Percentiles rank a stretch among this genome's conserved stretches.
Conservation (phyloP, 2,113 vertebrate genomes). For the Butorides virescens region DNA sequence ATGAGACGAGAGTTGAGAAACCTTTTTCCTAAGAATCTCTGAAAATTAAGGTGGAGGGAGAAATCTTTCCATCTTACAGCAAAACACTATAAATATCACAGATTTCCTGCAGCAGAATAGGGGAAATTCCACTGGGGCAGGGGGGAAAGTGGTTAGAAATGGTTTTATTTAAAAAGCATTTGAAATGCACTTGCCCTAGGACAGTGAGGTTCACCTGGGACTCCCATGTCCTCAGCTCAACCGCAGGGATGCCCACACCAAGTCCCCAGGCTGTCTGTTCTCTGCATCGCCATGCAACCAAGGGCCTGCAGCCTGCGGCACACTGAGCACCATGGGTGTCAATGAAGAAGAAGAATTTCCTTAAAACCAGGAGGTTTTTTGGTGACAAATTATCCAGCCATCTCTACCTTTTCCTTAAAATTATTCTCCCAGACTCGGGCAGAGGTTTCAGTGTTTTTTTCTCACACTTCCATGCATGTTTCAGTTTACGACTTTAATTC, state of each 20-base stretch:
- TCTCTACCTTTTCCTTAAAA: background rate
- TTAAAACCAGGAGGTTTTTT: background rate
- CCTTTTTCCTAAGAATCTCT: background rate
- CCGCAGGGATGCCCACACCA: background rate
- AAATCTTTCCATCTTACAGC: background rate
- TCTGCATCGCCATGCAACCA: rapidly evolving
- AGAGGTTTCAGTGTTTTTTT: background rate
- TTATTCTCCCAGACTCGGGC: background rate
- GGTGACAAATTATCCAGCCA: background rate
- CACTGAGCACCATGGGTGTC: rapidly evolving
- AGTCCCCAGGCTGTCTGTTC: background rate
- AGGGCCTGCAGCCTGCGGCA: rapidly evolving
- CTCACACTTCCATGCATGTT: background rate
- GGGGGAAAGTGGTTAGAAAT: background rate
- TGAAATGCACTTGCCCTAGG: background rate
- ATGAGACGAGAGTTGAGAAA: background rate
- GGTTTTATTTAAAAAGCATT: background rate
- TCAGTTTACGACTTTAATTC: background rate
- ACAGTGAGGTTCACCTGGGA: background rate
- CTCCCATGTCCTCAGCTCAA: background rate
- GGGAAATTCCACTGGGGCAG: background rate
- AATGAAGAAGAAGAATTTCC: background rate
- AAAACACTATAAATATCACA: background rate
- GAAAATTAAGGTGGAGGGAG: background rate
- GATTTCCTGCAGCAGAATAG: background rate